Evolutionary conservation across 2,113 vertebrate genomes (phyloP), one percentile per base, ranked within the genome.

Genomic region (Psittacus erithacus): DNA sequence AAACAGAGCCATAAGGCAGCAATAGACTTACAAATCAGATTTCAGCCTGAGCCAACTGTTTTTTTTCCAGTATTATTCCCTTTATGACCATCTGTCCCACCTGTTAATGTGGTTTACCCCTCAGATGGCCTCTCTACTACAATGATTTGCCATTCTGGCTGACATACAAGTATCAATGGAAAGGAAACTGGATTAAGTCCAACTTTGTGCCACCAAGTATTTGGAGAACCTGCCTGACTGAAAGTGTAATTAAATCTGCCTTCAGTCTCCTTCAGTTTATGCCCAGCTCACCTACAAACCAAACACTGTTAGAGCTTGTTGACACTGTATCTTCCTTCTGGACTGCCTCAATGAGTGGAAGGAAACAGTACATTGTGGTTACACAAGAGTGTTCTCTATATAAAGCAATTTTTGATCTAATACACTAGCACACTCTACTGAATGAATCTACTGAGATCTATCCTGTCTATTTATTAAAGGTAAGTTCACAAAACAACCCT

Each of bases 31-130:
- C 29, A 74, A 92, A 89, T 80, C 20, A 95, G 88, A 95, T 38
- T 87, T 76, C 73, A 80, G 73, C 50, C 50, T 57, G 59, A 90
- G 52, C 29, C 87, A 94, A 82, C 86, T 92, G 82, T 47, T 95
- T 82, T 85, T 85, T 74, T 74, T 55, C 81, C 44, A 82, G 29
- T 65, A 55, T 86, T 90, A 91, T 65, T 92, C 82, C 52, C 67
- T 86, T 88, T 88, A 83, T 13, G 67, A 65, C 90, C 92, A 96
- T 90, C 94, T 95, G 96, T 91, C 63, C 73, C 84, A 94, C 91
- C 88, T 82, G 78, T 59, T 90, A 70, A 65, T 46, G 31, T 17
- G 65, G 64, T 90, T 76, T 75, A 31, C 63, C 69, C 50, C 53
- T 69, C 47, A 53, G 38, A 53, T 17, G 82, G n/a, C 11, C 39